phyloP scores from a whole-genome alignment of 2,797 vertebrate species.

The Enteromius afrohamiltoni region DNA sequence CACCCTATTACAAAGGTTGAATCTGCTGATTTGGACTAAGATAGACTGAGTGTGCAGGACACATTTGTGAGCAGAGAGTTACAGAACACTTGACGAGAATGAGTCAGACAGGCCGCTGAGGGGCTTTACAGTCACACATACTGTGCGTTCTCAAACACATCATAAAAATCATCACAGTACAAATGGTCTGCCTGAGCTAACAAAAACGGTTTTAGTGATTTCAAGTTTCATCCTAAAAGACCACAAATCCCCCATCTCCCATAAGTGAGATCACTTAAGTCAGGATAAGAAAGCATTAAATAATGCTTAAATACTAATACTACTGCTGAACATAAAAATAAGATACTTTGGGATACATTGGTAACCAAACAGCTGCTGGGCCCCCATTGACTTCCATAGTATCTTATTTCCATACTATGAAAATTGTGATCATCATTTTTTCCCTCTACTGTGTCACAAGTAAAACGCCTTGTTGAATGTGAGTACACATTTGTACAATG shows the following conservation, averaged over 20 bases:
- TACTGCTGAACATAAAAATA: no score
- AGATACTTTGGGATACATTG: no score
- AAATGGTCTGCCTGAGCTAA: background rate
- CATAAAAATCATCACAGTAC: conserved; percentile 45
- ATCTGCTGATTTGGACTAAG: conserved; percentile 9
- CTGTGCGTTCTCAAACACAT: conserved; percentile 23
- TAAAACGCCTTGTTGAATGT: background rate
- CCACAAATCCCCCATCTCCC: conserved; percentile 6
- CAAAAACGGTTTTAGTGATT: conserved; percentile 41
- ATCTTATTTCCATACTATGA: no score
- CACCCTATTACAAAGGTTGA: conserved; percentile 27
- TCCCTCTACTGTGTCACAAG: background rate
- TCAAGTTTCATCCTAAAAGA: background rate
- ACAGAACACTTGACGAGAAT: conserved; percentile 9
- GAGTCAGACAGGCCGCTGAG: conserved; percentile 23
- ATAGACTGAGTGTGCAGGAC: background rate
- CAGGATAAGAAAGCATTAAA: background rate
- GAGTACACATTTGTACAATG: background rate
- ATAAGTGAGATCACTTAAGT: background rate
- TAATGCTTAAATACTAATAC: background rate
- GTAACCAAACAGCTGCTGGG: background rate
- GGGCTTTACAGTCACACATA: conserved; percentile 27
- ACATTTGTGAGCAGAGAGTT: conserved; percentile 10
- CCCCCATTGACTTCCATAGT: background rate
- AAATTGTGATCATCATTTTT: background rate